These are phyloP conservation scores for Seriola dumerili DNA, from an alignment of 2,113 vertebrate species.

Conservation along the genomic window DNA sequence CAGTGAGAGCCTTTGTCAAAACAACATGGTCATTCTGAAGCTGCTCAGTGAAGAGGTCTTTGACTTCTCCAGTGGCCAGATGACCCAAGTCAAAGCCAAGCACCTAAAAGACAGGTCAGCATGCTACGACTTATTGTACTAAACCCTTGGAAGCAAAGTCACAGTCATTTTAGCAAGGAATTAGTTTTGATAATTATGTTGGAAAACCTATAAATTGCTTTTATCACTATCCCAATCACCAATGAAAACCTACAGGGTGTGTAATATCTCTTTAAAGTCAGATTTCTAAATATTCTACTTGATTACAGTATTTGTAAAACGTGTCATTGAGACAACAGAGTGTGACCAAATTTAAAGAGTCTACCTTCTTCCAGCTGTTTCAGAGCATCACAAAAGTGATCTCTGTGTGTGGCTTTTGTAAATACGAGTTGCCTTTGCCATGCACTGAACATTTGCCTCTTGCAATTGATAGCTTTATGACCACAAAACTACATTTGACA, in stretches of 20 bases:
- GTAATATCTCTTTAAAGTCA: background rate
- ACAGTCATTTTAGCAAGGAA: background rate
- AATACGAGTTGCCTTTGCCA: background rate
- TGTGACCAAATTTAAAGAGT: background rate
- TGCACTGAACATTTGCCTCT: too few relatives aligned
- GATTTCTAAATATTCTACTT: background rate
- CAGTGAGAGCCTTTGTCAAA: slow-evolving; percentile 98
- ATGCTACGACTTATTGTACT: background rate
- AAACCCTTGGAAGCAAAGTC: background rate
- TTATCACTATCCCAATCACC: background rate
- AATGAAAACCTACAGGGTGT: background rate
- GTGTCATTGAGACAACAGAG: background rate
- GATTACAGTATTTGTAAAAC: background rate
- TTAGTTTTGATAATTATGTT: background rate
- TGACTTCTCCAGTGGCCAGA: slow-evolving; percentile 99
- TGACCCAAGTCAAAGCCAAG: slow-evolving; percentile 98
- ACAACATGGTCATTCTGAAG: slow-evolving; percentile 99
- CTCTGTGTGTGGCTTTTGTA: background rate
- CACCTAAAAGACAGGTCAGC: slow-evolving; percentile 98
- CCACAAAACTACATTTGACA: background rate
- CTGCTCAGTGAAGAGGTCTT: slow-evolving; percentile 98
- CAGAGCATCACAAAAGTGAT: slow-evolving; percentile 5
- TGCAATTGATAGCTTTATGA: background rate
- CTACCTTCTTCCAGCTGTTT: background rate
- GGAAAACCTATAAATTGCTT: background rate